These are phyloP conservation scores for Pterophyllum scalare DNA, from an alignment of 2,113 vertebrate genomes.

Conservation along the genomic window DNA sequence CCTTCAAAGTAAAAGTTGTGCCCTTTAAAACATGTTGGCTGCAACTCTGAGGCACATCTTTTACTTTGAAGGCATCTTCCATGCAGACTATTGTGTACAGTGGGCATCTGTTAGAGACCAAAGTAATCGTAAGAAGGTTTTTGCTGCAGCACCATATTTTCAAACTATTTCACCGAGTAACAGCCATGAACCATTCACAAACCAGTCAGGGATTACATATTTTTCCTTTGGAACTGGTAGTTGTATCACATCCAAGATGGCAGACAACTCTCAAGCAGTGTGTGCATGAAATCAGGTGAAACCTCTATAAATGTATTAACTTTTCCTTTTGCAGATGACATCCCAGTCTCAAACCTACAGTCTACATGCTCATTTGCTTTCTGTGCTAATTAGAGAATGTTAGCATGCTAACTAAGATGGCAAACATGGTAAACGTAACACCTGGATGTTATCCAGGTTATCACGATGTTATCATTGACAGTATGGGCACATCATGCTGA, in stretches of 20 bases:
- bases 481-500: not conserved
- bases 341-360: too few relatives aligned
- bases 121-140: not conserved
- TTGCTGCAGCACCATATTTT: not conserved
- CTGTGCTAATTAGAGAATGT: too few relatives aligned
- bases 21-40: not conserved
- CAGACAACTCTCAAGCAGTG: not conserved
- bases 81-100: too few relatives aligned
- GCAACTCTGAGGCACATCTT: too few relatives aligned
- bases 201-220: not conserved
- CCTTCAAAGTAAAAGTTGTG: not conserved
- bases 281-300: not conserved
- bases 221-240: accelerated
- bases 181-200: not conserved
- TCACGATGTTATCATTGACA: too few relatives aligned
- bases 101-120: not conserved
- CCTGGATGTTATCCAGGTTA: too few relatives aligned
- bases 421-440: too few relatives aligned
- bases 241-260: not conserved
- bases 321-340: not conserved
- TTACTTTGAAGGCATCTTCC: too few relatives aligned
- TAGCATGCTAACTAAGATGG: too few relatives aligned
- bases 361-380: too few relatives aligned
- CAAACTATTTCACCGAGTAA: not conserved
- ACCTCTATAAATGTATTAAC: not conserved